These are phyloP conservation scores for Coleophora flavipennella DNA, from an alignment of 2,888 invertebrate species.

Conservation along the genomic window DNA sequence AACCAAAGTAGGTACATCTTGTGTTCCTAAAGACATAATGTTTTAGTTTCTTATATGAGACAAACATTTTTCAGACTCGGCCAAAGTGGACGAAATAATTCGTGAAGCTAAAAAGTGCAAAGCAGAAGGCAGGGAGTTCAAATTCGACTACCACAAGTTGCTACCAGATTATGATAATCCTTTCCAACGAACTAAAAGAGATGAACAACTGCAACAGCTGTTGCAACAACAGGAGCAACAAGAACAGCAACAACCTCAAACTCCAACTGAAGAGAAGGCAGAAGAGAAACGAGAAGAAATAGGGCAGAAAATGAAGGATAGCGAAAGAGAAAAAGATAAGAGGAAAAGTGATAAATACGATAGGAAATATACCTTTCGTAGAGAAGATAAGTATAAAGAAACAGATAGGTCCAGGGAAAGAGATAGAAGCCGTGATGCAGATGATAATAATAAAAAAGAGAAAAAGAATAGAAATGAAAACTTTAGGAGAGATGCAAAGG, in stretches of 20 bases:
- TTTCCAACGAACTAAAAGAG: slow-evolving; percentile 48
- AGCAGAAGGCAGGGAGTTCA: slow-evolving; percentile 53
- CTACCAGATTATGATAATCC: slow-evolving; percentile 61
- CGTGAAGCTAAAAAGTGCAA: slow-evolving; percentile 56
- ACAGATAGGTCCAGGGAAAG: slow-evolving; percentile 4
- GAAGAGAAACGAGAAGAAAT: slow-evolving; percentile 18
- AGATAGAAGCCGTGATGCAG: slow-evolving; percentile 13
- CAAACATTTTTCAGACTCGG: slow-evolving; percentile 37
- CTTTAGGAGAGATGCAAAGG: slow-evolving; percentile 22
- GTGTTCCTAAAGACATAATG: no score
- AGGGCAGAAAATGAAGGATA: slow-evolving; percentile 5
- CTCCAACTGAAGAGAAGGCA: slow-evolving; percentile 19
- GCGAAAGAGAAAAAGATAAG: slow-evolving; percentile 12
- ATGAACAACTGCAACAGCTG: slow-evolving; percentile 13
- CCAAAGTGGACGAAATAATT: slow-evolving; percentile 57
- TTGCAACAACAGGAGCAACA: no score
- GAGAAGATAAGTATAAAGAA: slow-evolving; percentile 7
- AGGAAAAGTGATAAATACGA: slow-evolving; percentile 21
- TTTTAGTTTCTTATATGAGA: no score
- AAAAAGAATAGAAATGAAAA: slow-evolving; percentile 16
- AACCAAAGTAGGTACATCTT: no score
- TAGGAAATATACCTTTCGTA: slow-evolving; percentile 9
- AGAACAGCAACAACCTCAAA: slow-evolving; percentile 5
- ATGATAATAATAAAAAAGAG: slow-evolving; percentile 18
- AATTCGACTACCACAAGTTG: slow-evolving; percentile 58